These are phyloP conservation scores for Chlorodrepanis virens DNA, from an alignment of 2,113 vertebrate species.

Conservation along the genomic window DNA sequence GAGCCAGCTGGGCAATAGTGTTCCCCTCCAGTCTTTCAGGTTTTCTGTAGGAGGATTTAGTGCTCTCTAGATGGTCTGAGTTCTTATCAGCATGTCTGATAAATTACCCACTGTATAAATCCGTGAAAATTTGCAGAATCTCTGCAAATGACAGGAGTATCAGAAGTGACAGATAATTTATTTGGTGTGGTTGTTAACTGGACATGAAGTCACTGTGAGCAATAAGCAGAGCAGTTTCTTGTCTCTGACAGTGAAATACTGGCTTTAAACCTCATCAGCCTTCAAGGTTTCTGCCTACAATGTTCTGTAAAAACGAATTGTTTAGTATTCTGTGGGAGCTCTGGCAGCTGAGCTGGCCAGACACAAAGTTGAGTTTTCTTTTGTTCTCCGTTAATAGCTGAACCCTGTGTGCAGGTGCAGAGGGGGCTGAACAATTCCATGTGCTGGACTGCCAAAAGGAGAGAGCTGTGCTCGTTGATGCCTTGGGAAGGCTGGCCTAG, in stretches of 20 bases:
- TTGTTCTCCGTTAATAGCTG: neutral
- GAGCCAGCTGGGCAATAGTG: neutral
- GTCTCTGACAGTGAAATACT: neutral
- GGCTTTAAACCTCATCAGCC: neutral
- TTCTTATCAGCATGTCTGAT: neutral
- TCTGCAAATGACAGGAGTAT: neutral
- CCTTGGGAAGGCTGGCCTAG: neutral
- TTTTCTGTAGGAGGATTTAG: neutral
- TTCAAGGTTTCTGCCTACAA: neutral
- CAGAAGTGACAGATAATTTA: neutral
- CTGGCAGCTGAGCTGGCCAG: neutral
- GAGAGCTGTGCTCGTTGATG: neutral
- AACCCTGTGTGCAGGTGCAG: neutral
- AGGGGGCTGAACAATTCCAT: neutral
- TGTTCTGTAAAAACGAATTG: neutral
- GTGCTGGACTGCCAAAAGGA: fast-evolving
- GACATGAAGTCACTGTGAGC: neutral
- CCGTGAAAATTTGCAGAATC: neutral
- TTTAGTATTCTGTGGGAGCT: neutral
- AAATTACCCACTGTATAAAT: neutral
- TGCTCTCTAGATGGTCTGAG: neutral
- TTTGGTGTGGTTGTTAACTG: neutral
- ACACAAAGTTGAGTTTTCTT: neutral
- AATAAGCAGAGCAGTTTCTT: neutral
- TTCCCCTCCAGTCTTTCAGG: neutral